These are phyloP conservation scores for Chloropsis cyanopogon DNA, from an alignment of 2,113 vertebrate species.

Conservation along the genomic window DNA sequence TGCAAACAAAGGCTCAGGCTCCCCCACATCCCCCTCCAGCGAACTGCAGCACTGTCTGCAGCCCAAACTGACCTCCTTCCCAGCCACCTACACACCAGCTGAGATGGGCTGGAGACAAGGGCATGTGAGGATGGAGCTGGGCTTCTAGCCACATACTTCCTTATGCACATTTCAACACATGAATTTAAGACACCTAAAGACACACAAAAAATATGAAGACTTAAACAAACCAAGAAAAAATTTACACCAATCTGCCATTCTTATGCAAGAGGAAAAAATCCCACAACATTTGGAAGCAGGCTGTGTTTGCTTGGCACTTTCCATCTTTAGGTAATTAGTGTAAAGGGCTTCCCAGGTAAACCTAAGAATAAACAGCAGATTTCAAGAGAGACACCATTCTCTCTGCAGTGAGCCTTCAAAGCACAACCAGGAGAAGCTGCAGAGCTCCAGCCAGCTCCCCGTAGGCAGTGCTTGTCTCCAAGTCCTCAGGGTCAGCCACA, in stretches of 20 bases:
- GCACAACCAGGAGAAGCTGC: not conserved
- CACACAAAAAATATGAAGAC: not conserved
- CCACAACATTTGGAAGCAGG: conserved; percentile 41
- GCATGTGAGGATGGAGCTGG: not conserved
- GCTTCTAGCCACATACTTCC: not conserved
- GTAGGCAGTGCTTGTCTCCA: not conserved
- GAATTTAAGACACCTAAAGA: not conserved
- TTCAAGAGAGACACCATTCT: not conserved
- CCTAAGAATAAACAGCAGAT: conserved; percentile 19
- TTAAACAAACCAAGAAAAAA: not conserved
- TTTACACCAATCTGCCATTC: not conserved
- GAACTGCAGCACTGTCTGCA: not conserved
- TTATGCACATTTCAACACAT: not conserved
- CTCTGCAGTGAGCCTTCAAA: not conserved
- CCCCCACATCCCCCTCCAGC: not conserved
- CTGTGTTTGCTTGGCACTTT: conserved; percentile 44
- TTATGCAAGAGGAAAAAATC: not conserved
- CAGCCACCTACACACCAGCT: not conserved
- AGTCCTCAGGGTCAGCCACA: not conserved
- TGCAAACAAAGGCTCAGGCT: not conserved
- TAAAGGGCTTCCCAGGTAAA: conserved; percentile 68
- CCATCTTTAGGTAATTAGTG: conserved; percentile 50
- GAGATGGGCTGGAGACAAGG: not conserved
- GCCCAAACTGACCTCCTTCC: not conserved
- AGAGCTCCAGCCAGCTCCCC: not conserved